These are phyloP conservation scores for Adoxophyes honmai DNA, from an alignment of 1,140 invertebrate genomes.

Conservation along the genomic window DNA sequence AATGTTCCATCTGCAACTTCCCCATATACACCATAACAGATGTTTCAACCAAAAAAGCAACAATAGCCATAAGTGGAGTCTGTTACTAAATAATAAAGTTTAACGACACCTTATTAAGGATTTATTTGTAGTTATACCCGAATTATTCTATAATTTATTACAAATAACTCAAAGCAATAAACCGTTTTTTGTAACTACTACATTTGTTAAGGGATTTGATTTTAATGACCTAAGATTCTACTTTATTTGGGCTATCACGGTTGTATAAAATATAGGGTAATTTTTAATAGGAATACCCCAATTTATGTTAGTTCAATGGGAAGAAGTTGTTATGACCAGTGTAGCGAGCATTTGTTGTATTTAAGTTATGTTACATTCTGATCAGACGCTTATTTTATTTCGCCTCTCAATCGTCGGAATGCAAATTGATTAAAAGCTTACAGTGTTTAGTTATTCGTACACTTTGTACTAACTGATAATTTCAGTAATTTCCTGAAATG, in stretches of 20 bases:
- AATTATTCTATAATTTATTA: constrained; percentile 74
- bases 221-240: constrained; percentile 50
- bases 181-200: constrained; percentile 30
- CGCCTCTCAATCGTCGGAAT: no score
- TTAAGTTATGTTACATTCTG: no score
- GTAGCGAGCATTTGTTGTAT: no score
- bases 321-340: no score
- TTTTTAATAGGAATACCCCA: constrained; percentile 25
- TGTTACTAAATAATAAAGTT: constrained; percentile 75
- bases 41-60: constrained; percentile 53
- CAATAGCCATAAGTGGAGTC: constrained; percentile 65
- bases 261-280: constrained; percentile 31
- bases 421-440: no score
- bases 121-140: constrained; percentile 65
- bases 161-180: constrained; percentile 54
- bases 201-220: constrained; percentile 58
- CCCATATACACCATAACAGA: constrained; percentile 48
- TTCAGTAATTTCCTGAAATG: no score
- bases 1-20: constrained; percentile 35
- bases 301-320: no score
- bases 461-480: no score
- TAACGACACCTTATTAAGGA: constrained; percentile 75
- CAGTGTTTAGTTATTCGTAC: no score
- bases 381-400: no score
- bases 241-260: no score